These are phyloP conservation scores for Agriotes lineatus DNA, from an alignment of 2,888 invertebrate species.

Conservation along the genomic window DNA sequence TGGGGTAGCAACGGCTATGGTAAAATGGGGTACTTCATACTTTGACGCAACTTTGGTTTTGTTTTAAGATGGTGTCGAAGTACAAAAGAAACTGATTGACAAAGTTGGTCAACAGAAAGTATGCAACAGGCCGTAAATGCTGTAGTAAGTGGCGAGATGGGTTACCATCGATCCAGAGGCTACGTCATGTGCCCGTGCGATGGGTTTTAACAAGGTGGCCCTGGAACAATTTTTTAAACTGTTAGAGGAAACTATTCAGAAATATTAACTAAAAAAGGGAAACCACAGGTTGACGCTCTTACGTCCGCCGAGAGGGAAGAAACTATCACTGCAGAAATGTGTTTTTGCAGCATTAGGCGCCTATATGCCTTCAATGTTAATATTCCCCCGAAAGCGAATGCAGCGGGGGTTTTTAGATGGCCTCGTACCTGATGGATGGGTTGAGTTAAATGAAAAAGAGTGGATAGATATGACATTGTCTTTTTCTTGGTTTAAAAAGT, in stretches of 20 bases:
- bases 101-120: neutral
- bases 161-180: constrained; percentile 9
- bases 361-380: constrained; percentile 35
- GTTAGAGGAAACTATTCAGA: neutral
- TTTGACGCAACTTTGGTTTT: neutral
- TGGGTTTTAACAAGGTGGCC: constrained; percentile 7
- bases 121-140: constrained; percentile 4
- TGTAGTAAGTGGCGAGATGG: constrained; percentile 2
- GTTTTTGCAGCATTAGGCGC: constrained; percentile 40
- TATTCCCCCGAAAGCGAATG: constrained; percentile 30
- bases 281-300: constrained; percentile 8
- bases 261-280: constrained; percentile 38
- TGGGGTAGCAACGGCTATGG: neutral
- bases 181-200: constrained; percentile 23
- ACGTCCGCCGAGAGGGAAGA: constrained; percentile 44
- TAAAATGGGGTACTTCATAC: neutral
- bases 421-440: constrained; percentile 48
- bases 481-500: constrained; percentile 46
- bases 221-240: constrained; percentile 9
- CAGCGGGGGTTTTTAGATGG: constrained; percentile 47
- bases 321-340: constrained; percentile 37
- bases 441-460: constrained; percentile 51
- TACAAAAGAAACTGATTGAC: constrained; percentile 4
- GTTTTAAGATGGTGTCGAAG: neutral
- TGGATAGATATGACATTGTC: constrained; percentile 55